These are phyloP conservation scores for Zaprionus tsacasi DNA, from an alignment of 1,140 invertebrate species.

Conservation along the genomic window DNA sequence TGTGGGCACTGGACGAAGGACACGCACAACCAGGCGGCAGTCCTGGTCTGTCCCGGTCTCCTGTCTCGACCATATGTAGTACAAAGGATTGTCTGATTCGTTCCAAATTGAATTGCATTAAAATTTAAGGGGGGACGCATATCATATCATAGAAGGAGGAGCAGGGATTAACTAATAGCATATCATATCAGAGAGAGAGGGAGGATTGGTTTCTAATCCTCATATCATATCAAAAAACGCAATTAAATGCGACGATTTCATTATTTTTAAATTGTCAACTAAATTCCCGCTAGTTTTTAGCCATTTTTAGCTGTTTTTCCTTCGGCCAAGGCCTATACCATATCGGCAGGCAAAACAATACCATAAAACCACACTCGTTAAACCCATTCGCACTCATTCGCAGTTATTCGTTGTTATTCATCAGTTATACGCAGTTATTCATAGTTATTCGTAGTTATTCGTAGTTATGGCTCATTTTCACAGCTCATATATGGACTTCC, in stretches of 20 bases:
- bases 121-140: conserved; percentile 9
- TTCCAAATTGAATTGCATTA: conserved; percentile 37
- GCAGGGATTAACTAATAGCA: too few relatives aligned
- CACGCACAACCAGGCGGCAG: conserved; percentile 25
- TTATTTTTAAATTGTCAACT: neutral
- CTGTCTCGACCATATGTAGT: neutral
- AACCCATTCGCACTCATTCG: conserved; percentile 9
- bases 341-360: conserved; percentile 13
- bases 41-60: conserved; percentile 4
- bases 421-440: neutral
- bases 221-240: conserved; percentile 2
- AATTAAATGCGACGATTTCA: conserved; percentile 6
- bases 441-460: neutral
- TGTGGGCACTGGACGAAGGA: conserved; percentile 46
- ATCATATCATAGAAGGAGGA: neutral
- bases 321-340: neutral
- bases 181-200: too few relatives aligned
- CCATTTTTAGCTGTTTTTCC: neutral
- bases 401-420: conserved; percentile 1
- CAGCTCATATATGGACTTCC: conserved; percentile 39
- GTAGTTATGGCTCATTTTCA: conserved; percentile 31
- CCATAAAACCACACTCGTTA: conserved; percentile 26
- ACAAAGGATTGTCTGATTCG: conserved; percentile 44
- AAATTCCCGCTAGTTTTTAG: neutral
- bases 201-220: too few relatives aligned